Evolutionary conservation across 2,113 vertebrate species (phyloP), one percentile per base, ranked within the genome.

Genomic region (Oreochromis aureus): DNA sequence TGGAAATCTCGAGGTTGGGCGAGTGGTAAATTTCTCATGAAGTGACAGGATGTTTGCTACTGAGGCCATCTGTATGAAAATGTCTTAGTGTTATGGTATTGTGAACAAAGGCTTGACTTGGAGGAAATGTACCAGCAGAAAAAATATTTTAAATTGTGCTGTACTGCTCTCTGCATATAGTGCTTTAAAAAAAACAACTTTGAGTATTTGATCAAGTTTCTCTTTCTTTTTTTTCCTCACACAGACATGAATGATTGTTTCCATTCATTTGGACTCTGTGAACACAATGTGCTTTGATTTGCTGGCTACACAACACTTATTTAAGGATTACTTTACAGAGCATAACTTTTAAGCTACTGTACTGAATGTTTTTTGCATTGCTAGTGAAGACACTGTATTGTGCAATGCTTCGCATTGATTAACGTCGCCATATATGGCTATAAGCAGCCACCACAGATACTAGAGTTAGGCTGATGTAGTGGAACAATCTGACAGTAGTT

Each of bases 361-460:
- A 90, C 32, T 94, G 93, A 94, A 94, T 95, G 93, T 95, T 92
- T 93, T 69, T 93, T 92, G 93, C 92, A 92, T 91, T 80, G 89
- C 90, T 91, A 87, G 81, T 93, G 86, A 95, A 92, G 83, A 91
- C 90, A 89, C 89, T 86, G 94, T 94, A 92, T 90, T 94, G 94
- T 92, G 80, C 88, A 89, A 92, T 88, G 90, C 86, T 90, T 90
- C 10, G 87, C 87, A 86, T 86, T 87, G 81, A 87, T 89, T 83
- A 87, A 80, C 69, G 86, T 90, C 92, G 82, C 88, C 81, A 71
- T 15, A 32, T 87, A 89, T 81, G 93, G 89, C 73, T 58, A 80
- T 53, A 30, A 55, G 84, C 41, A 69, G 88, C 89, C 87, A 18
- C 87, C 63, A 12, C 69, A 87, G 81, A 83, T 63, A 81, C 61